Evolutionary conservation across 2,113 vertebrate species (phyloP), one percentile per base, ranked within the genome.

Genomic region (Todiramphus saurophagus): DNA sequence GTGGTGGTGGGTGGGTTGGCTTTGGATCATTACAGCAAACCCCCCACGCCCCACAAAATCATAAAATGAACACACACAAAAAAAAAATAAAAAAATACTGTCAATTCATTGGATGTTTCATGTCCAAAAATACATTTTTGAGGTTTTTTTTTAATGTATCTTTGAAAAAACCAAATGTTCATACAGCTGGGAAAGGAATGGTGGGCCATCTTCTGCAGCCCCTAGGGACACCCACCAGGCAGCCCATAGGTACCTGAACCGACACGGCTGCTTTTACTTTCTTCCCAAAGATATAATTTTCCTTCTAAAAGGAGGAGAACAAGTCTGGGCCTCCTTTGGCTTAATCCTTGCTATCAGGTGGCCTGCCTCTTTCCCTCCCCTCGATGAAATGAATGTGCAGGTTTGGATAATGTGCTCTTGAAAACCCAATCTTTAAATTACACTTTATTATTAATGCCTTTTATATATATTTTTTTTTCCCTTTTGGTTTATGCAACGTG

Each of bases 401-500:
- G 67, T 95, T 90, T 85, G 82, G 93, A 87, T 79, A 94, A 94
- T 1, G 3, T 46, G 58, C 91, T 94, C 93, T 87, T n/a, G 87
- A 93, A 95, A 96, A 94, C 33, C 84, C 87, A 48, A 50, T 85
- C 90, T 96, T 94, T 68, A 91, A 96, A 94, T 95, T 93, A 58
- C 78, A 62, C 79, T 95, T 91, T 64, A 53, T 53, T 60, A 41
- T 46, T 80, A 83, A 66, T 93, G 39, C 70, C 41, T 46, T 16
- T 64, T 67, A 63, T 19, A n/a, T 33, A 31, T 50, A 9, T 66
- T 68, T 51, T 39, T 21, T 39, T 53, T 30, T 16, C 1, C 18
- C 11, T 10, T 19, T 79, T 66, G 31, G 18, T 94, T 96, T 35
- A 37, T 87, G 87, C 82, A 95, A 86, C 84, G 94, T 83, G 63